These are phyloP conservation scores for Celastrina argiolus DNA, from an alignment of 2,888 invertebrate genomes.

Conservation along the genomic window DNA sequence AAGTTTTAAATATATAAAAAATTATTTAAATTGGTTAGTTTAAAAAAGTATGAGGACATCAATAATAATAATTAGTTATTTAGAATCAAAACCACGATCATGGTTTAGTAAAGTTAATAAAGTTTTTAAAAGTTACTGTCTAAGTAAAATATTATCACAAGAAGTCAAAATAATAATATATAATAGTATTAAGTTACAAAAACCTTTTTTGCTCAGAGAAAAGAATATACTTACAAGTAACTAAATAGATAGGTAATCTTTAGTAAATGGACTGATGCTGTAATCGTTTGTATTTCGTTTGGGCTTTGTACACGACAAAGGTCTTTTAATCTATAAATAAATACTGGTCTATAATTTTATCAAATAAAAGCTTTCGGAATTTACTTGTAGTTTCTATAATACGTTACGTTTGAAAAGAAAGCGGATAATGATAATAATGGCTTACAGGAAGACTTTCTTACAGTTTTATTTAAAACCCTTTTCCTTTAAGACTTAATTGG, in stretches of 20 bases:
- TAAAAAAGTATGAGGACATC: no score
- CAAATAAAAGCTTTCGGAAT: not conserved
- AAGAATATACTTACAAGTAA: not conserved
- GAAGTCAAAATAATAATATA: not conserved
- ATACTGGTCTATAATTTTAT: not conserved
- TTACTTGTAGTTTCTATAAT: not conserved
- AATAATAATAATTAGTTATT: no score
- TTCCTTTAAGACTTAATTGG: not conserved
- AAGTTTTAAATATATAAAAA: no score
- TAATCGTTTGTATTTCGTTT: not conserved
- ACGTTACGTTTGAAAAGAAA: not conserved
- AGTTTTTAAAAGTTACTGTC: not conserved
- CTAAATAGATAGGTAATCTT: not conserved
- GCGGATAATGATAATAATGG: not conserved
- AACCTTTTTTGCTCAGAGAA: not conserved
- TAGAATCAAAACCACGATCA: no score
- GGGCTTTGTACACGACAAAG: not conserved
- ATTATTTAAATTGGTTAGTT: no score
- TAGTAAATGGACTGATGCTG: not conserved
- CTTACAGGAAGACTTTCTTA: not conserved
- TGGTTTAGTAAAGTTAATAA: not conserved
- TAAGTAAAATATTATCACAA: not conserved
- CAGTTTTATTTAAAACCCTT: not conserved
- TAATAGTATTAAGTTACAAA: not conserved
- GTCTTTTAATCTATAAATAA: constrained; percentile 7